Conservation (phyloP, 2,888 invertebrate species). For the Ormyrus labotus region DNA sequence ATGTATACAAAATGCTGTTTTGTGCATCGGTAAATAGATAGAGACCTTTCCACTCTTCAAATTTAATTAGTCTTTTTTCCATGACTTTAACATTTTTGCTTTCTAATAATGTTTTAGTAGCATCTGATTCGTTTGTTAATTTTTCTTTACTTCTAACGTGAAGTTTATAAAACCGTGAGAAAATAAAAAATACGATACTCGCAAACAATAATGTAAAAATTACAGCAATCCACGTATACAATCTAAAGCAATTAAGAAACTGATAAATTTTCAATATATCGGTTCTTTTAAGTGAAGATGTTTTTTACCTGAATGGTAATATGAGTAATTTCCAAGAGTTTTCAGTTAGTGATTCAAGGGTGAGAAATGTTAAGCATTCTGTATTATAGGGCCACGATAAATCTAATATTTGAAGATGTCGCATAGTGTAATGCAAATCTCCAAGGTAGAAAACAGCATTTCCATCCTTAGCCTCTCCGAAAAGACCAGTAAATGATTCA, state of each 20-base stretch:
- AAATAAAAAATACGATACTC: conserved; percentile 80
- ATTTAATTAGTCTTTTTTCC: conserved; percentile 46
- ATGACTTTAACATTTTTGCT: conserved; percentile 45
- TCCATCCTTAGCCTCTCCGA: conserved; percentile 84
- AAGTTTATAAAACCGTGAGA: conserved; percentile 80
- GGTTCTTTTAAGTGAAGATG: neutral
- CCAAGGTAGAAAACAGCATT: conserved; percentile 86
- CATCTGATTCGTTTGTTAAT: neutral
- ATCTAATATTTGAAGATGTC: conserved; percentile 83
- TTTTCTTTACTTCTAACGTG: conserved; percentile 52
- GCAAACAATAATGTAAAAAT: conserved; percentile 82
- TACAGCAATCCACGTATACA: conserved; percentile 86
- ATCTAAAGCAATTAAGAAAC: conserved; percentile 75
- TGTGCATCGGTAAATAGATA: conserved; percentile 85
- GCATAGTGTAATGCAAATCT: conserved; percentile 85
- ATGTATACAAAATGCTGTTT: conserved; percentile 87
- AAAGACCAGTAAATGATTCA: conserved; percentile 83
- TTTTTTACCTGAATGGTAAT: conserved; percentile 84
- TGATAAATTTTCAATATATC: neutral
- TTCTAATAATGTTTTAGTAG: neutral
- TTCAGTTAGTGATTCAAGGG: conserved; percentile 87
- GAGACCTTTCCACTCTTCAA: conserved; percentile 74
- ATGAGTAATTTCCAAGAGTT: conserved; percentile 91
- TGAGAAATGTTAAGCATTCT: conserved; percentile 89
- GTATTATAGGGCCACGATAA: conserved; percentile 87